Conservation (phyloP, 2,113 vertebrate genomes). For the Zosterops pallidus region DNA sequence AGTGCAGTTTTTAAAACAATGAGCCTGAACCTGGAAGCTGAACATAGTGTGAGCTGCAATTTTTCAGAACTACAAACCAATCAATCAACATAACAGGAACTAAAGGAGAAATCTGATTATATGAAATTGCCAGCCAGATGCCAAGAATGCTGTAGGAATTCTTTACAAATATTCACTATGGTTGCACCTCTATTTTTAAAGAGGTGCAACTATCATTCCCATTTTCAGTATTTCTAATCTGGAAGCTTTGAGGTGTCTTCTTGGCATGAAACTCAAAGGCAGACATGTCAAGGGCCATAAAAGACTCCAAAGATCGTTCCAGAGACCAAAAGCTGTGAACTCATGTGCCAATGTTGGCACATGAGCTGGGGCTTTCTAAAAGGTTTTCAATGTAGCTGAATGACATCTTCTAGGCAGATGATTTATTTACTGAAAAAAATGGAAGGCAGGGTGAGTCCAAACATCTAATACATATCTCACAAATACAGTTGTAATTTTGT, state of each 20-base stretch:
- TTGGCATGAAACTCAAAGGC: not conserved
- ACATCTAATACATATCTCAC: not conserved
- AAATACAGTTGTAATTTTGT: not conserved
- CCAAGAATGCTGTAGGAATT: not conserved
- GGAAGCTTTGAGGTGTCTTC: not conserved
- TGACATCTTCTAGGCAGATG: not conserved
- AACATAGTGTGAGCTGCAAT: slow-evolving; percentile 25
- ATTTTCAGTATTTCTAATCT: not conserved
- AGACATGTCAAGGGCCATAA: not conserved
- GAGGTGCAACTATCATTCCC: not conserved
- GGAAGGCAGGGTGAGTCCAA: not conserved
- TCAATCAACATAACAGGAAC: slow-evolving; percentile 50
- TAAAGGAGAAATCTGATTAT: slow-evolving; percentile 52
- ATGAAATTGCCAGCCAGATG: slow-evolving; percentile 52
- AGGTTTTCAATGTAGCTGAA: not conserved
- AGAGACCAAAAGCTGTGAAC: not conserved
- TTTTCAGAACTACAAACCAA: slow-evolving; percentile 26
- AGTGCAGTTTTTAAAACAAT: not conserved
- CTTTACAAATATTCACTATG: not conserved
- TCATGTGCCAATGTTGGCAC: not conserved
- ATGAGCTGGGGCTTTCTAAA: not conserved
- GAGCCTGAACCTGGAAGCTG: slow-evolving; percentile 25
- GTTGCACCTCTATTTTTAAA: not conserved
- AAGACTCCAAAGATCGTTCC: not conserved
- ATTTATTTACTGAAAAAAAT: not conserved